Evolutionary conservation across 2,113 vertebrate genomes (phyloP).

Genomic region (Vulpes lagopus): DNA sequence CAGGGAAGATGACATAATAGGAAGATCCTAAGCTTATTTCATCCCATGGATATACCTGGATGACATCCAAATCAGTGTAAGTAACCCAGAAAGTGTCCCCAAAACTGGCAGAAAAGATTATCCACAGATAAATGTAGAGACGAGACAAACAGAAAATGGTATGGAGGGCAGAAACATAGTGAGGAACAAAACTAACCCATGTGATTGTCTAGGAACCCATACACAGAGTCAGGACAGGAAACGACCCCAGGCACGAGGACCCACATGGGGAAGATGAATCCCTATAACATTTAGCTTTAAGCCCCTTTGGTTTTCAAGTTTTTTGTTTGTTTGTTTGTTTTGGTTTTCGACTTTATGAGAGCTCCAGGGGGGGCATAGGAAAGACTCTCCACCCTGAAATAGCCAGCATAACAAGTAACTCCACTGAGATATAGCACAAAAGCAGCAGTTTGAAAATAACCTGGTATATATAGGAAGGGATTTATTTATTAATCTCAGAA

Average conservation of each 20-base stretch:
- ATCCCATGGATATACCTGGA: background rate
- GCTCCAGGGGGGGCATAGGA: background rate
- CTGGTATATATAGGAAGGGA: background rate
- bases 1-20: background rate
- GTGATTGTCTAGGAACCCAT: background rate
- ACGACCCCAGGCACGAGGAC: background rate
- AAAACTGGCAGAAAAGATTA: background rate
- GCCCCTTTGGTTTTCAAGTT: background rate
- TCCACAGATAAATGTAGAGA: background rate
- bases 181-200: background rate
- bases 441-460: background rate
- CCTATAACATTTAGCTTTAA: background rate
- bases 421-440: background rate
- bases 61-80: background rate
- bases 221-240: background rate
- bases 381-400: background rate
- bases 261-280: background rate
- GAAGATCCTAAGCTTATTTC: background rate
- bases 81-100: background rate
- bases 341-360: background rate
- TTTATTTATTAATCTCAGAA: background rate
- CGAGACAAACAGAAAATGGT: background rate
- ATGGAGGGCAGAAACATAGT: background rate
- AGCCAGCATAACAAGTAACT: background rate
- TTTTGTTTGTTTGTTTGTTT: too few species aligned